A percentile compares a stretch with the other conserved stretches of the same genome.
These are phyloP conservation scores for Micropterix aruncella DNA, from an alignment of 2,888 invertebrate species.

Conservation along the genomic window DNA sequence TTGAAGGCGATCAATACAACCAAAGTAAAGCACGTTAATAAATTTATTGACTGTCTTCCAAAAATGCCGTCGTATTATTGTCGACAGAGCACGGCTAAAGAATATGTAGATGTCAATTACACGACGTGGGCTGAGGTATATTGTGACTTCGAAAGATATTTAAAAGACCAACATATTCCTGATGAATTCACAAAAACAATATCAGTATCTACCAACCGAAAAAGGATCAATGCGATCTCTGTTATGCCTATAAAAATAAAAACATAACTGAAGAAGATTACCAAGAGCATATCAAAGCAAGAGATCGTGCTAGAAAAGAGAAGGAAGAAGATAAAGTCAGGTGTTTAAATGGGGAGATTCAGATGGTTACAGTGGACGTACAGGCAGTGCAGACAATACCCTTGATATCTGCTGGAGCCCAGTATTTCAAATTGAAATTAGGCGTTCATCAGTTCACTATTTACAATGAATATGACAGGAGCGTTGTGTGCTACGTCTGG, in stretches of 20 bases:
- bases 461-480: constrained; percentile 3
- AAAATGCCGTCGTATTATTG: no score
- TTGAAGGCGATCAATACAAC: no score
- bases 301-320: constrained; percentile 5
- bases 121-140: constrained; percentile 2
- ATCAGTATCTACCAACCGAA: constrained; percentile 4
- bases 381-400: constrained; percentile 1
- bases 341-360: not conserved
- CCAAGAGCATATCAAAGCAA: constrained; percentile 1
- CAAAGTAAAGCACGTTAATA: no score
- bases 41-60: no score
- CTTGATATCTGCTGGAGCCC: not conserved
- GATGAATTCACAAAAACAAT: constrained; percentile 1
- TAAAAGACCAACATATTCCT: constrained; percentile 3
- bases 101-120: no score
- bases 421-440: constrained; percentile 3
- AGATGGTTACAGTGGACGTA: constrained; percentile 4
- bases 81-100: no score
- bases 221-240: constrained; percentile 4
- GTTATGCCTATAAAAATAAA: constrained; percentile 6
- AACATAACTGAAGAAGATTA: constrained; percentile 4
- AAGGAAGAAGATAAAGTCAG: constrained; percentile 1
- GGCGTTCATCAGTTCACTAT: constrained; percentile 5
- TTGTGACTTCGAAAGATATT: constrained; percentile 2
- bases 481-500: no score